Conservation (phyloP, 1,140 invertebrate species). For the Pogonomyrmex californicus region DNA sequence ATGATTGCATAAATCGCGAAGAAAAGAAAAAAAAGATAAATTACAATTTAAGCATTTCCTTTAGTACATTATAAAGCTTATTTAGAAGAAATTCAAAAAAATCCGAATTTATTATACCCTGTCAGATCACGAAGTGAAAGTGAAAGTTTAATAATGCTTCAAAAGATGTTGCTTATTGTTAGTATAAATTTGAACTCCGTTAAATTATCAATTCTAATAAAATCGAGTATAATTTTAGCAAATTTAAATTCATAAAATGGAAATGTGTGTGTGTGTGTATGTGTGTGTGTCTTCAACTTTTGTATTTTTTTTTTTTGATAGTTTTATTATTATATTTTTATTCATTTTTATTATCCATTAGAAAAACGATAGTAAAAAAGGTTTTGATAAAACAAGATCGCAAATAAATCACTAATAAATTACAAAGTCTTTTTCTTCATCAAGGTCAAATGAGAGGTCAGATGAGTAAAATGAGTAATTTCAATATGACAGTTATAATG, state of each 20-base stretch:
- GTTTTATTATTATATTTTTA: neutral
- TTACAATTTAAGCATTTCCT: neutral
- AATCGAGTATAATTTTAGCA: neutral
- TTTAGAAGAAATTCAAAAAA: neutral
- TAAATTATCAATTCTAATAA: neutral
- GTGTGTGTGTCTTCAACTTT: neutral
- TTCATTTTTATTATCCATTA: neutral
- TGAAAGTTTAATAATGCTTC: neutral
- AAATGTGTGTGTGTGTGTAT: too few species aligned
- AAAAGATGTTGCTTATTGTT: neutral
- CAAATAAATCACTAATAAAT: neutral
- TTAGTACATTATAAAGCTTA: neutral
- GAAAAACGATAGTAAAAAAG: neutral
- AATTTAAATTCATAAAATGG: conserved; percentile 1
- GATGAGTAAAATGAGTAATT: neutral
- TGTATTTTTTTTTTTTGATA: conserved; percentile 7
- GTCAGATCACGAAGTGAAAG: neutral
- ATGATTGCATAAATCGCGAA: neutral
- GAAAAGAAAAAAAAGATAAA: neutral
- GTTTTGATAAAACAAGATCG: neutral
- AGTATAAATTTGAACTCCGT: neutral
- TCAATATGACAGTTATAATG: conserved; percentile 5
- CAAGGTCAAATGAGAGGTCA: neutral
- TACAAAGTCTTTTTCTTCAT: neutral
- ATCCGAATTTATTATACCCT: neutral